Evolutionary conservation across 2,113 vertebrate genomes (phyloP), one percentile per base, ranked within the genome.

Genomic region (Pteruthius melanotis): DNA sequence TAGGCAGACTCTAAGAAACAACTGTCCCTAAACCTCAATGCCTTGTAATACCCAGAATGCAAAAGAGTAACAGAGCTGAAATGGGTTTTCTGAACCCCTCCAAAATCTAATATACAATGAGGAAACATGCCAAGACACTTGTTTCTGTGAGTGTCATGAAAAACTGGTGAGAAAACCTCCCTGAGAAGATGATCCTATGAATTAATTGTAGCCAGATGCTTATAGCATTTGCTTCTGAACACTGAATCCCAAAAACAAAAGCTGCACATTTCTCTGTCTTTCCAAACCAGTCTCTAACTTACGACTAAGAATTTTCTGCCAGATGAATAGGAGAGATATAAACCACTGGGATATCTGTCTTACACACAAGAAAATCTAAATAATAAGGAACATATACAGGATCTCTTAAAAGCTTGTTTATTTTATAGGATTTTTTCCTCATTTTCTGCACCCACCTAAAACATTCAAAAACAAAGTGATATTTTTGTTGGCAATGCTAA

Each of bases 271-370:
- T 71, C 21, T 65, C 35, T 57, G 15, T 52, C 45, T 23, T 83
- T 89, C 27, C 40, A 83, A 93, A 63, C 8, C 13, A 66, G 13
- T 40, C 21, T 78, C 6, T 15, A 44, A 23, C 1, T 52, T 84
- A 40, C 30, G 15, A 44, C 19, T 47, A 12, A 83, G n/a, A 83
- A 61, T 74, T 23, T 91, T 61, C 19, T 42, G 44, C 1, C 50
- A 87, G 3, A 50, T 57, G 3, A 70, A 59, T 8, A 40, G 1
- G 5, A 65, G 19, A 57, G 9, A 26, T 5, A 20, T 77, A 81
- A 79, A 40, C 0, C 2, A 10, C 16, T 9, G 30, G 2, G 2
- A 0, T 45, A 40, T 54, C 11, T 63, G 5, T 56, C n/a, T 35
- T 42, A 49, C 2, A 47, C 24, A 47, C 6, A 50, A 59, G 19